Conservation (phyloP, 2,113 vertebrate genomes). For the Deroptyus accipitrinus region DNA sequence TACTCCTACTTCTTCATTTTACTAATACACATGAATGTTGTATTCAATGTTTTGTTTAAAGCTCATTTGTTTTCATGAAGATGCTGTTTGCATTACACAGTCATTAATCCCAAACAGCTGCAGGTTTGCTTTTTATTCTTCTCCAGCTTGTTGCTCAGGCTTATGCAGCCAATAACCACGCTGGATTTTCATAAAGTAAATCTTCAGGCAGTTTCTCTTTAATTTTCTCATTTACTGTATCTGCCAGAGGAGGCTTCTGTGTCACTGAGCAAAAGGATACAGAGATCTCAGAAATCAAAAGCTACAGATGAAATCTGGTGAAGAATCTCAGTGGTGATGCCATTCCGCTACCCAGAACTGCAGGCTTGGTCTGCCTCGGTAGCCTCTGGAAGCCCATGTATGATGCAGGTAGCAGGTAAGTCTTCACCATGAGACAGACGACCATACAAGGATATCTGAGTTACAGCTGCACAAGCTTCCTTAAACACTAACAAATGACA, state of each 20-base stretch:
- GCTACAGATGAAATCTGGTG: not conserved
- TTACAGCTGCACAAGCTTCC: not conserved
- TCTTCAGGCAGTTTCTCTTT: not conserved
- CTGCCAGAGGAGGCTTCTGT: not conserved
- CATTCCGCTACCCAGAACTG: not conserved
- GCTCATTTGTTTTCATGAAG: not conserved
- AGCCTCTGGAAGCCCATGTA: not conserved
- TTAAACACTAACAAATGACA: not conserved
- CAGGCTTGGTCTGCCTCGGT: not conserved
- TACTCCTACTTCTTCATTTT: not conserved
- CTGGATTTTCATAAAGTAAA: not conserved
- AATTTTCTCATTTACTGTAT: constrained; percentile 20
- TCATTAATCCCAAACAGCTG: constrained; percentile 4
- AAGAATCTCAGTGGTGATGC: not conserved
- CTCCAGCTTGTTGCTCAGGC: not conserved
- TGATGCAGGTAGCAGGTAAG: not conserved
- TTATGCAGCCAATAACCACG: not conserved
- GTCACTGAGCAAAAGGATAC: not conserved
- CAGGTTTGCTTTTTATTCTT: not conserved
- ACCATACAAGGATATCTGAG: not conserved
- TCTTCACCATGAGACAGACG: not conserved
- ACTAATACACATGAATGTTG: not conserved
- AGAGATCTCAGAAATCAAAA: not conserved
- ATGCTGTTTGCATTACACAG: not conserved
- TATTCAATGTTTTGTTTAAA: not conserved